Evolutionary conservation across 2,797 vertebrate species (phyloP).

Genomic region (Lepilemur septentrionalis): DNA sequence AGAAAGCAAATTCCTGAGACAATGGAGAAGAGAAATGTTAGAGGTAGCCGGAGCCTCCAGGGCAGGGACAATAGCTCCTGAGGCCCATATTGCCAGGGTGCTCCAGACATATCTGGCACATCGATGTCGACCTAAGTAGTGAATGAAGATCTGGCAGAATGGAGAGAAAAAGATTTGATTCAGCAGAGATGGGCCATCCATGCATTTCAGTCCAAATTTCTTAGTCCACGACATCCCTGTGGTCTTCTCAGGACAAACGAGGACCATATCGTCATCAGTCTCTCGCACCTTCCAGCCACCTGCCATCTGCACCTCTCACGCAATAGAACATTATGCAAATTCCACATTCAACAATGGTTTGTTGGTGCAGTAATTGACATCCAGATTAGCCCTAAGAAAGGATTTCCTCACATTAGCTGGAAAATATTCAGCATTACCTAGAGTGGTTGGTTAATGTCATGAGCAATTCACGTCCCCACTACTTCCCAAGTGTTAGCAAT

Average conservation of each 20-base stretch:
- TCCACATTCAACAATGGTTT: conserved; percentile 23
- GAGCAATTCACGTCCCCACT: neutral
- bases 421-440: conserved; percentile 45
- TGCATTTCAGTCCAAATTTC: conserved; percentile 22
- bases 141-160: conserved; percentile 16
- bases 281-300: neutral
- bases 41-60: neutral
- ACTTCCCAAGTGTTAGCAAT: conserved; percentile 13
- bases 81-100: neutral
- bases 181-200: neutral
- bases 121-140: neutral
- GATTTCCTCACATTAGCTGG: conserved; percentile 53
- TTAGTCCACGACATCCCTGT: conserved; percentile 3
- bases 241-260: conserved; percentile 28
- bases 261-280: neutral
- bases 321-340: conserved; percentile 39
- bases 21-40: conserved; percentile 31
- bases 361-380: conserved; percentile 46
- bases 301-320: conserved; percentile 34
- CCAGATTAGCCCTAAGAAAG: conserved; percentile 57
- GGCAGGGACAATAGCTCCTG: neutral
- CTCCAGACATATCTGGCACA: neutral
- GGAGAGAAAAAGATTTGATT: conserved; percentile 41
- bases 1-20: conserved; percentile 24
- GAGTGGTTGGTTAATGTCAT: conserved; percentile 46